phyloP scores from a whole-genome alignment of 2,113 vertebrate species.

The Nymphicus hollandicus region DNA sequence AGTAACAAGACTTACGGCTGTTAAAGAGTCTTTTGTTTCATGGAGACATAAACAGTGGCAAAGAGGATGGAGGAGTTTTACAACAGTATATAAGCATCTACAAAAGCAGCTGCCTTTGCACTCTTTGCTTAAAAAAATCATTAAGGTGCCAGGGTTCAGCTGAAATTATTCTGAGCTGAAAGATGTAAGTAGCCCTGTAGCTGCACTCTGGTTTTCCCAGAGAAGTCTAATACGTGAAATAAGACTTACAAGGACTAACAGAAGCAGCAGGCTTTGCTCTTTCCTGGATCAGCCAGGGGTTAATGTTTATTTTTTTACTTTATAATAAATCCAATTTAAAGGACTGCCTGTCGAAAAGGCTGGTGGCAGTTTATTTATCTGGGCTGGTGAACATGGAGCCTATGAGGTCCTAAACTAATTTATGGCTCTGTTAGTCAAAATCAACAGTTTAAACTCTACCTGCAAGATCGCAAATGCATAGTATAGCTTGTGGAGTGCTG shows the following conservation, averaged over 20 bases:
- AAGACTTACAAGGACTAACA: neutral
- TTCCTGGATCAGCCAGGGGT: neutral
- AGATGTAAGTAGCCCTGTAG: neutral
- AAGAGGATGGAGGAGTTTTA: neutral
- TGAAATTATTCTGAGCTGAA: neutral
- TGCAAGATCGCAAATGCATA: neutral
- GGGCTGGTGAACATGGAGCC: neutral
- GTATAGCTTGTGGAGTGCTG: neutral
- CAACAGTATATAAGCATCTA: neutral
- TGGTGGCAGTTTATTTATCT: conserved; percentile 7
- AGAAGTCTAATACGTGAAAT: neutral
- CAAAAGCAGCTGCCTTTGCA: neutral
- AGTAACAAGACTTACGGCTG: neutral
- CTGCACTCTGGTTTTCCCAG: neutral
- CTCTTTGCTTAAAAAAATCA: neutral
- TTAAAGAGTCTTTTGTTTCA: neutral
- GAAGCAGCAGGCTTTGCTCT: neutral
- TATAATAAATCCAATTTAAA: neutral
- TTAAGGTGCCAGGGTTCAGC: neutral
- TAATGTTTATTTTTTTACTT: neutral
- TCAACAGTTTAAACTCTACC: neutral
- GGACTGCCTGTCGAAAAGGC: neutral
- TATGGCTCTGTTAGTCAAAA: conserved; percentile 21
- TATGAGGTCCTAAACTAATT: neutral
- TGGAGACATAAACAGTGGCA: neutral